A percentile compares a stretch with the other conserved stretches of the same genome.
These are phyloP conservation scores for Sinosuthora webbiana DNA, from an alignment of 2,113 vertebrate species.

Conservation along the genomic window DNA sequence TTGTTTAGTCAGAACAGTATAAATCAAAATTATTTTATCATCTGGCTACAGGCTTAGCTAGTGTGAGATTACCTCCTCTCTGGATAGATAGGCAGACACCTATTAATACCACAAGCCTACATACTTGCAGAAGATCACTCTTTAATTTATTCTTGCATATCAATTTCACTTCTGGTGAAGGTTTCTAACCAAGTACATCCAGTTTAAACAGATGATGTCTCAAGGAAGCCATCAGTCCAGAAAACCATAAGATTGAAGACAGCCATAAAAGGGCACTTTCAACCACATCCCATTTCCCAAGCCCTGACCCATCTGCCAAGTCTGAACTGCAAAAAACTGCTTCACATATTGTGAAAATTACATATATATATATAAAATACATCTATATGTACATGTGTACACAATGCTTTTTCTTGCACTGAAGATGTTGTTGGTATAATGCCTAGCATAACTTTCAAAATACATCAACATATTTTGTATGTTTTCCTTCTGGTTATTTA, in stretches of 20 bases:
- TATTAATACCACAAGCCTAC: neutral
- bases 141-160: neutral
- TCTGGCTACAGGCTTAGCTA: neutral
- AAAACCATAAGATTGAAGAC: neutral
- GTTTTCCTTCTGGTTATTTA: neutral
- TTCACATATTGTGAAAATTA: neutral
- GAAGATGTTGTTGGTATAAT: neutral
- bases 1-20: neutral
- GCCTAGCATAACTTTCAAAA: neutral
- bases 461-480: accelerated
- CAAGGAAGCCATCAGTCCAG: neutral
- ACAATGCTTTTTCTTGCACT: neutral
- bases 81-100: neutral
- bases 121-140: neutral
- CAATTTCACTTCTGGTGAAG: neutral
- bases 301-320: neutral
- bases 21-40: neutral
- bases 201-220: neutral
- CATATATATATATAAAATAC: neutral
- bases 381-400: neutral
- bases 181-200: neutral
- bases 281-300: neutral
- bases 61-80: neutral
- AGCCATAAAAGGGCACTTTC: neutral
- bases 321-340: neutral